These are phyloP conservation scores for Leucozona laternaria DNA, from an alignment of 2,888 invertebrate species.

Conservation along the genomic window DNA sequence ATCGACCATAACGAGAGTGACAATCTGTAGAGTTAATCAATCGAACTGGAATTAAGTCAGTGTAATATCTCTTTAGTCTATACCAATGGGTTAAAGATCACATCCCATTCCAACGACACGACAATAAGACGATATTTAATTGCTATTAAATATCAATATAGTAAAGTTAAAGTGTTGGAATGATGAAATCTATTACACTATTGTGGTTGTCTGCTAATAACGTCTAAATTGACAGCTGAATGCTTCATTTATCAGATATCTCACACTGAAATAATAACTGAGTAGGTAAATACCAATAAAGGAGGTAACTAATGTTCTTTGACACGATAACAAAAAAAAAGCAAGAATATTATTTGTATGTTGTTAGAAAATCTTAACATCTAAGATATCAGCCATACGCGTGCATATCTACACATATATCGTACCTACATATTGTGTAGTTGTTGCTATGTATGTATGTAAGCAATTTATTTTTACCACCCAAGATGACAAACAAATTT, in stretches of 20 bases:
- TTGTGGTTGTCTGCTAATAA: conserved; percentile 44
- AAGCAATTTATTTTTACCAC: neutral
- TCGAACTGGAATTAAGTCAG: conserved; percentile 8
- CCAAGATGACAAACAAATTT: neutral
- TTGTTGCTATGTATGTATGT: too few relatives aligned
- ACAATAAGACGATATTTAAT: conserved; percentile 11
- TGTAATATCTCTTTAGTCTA: neutral
- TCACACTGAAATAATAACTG: conserved; percentile 3
- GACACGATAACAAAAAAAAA: neutral
- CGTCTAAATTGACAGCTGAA: conserved; percentile 26
- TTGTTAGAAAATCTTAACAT: neutral
- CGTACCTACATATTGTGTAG: too few relatives aligned
- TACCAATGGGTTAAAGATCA: conserved; percentile 10
- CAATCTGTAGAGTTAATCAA: conserved; percentile 34
- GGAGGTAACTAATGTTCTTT: neutral
- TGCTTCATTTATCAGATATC: conserved; percentile 27
- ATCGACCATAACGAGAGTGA: neutral
- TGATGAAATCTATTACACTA: conserved; percentile 41
- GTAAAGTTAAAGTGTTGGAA: neutral
- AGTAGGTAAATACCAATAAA: neutral
- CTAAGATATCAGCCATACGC: neutral
- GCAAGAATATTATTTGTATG: neutral
- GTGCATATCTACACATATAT: too few relatives aligned
- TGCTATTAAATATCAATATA: conserved; percentile 26
- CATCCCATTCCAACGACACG: neutral